phyloP scores from a whole-genome alignment of 2,797 vertebrate species.

The Hoplostethus mediterraneus region DNA sequence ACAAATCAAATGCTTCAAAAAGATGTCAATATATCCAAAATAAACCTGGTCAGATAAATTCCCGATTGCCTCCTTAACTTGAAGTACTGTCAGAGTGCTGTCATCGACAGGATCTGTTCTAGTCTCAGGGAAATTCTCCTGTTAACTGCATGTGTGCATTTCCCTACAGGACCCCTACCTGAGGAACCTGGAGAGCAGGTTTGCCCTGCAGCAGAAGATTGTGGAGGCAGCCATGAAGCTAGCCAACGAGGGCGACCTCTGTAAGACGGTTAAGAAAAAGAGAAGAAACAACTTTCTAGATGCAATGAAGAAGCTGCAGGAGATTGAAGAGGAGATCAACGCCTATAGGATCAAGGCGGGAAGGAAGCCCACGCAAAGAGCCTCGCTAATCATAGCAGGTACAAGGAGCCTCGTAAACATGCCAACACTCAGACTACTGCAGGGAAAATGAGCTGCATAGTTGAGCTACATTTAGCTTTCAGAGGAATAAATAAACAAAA shows the following conservation, averaged over 20 bases:
- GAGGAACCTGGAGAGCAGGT: slow-evolving; percentile 93
- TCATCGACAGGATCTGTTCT: slow-evolving; percentile 6
- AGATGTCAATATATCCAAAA: not conserved
- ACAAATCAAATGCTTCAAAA: not conserved
- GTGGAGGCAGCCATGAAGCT: slow-evolving; percentile 95
- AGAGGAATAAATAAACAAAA: slow-evolving; percentile 3
- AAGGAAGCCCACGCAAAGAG: slow-evolving; percentile 90
- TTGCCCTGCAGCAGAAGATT: slow-evolving; percentile 95
- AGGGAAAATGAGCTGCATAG: not conserved
- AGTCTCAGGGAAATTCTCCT: slow-evolving; percentile 15
- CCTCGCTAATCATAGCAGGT: slow-evolving; percentile 90
- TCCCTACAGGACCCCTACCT: slow-evolving; percentile 89
- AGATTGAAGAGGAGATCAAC: slow-evolving; percentile 93
- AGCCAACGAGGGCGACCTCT: slow-evolving; percentile 89
- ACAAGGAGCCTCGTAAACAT: slow-evolving; percentile 16
- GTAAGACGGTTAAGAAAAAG: slow-evolving; percentile 95
- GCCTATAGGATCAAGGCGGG: slow-evolving; percentile 90
- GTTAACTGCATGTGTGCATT: slow-evolving; percentile 27
- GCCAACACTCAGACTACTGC: not conserved
- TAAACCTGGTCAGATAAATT: not conserved
- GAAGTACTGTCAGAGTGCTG: not conserved
- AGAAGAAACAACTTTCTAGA: slow-evolving; percentile 91
- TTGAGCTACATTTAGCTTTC: slow-evolving; percentile 3
- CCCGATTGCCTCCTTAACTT: not conserved
- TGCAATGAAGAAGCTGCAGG: slow-evolving; percentile 90